Base-by-base conservation (phyloP, 2,113 vertebrate species). In the Miniopterus natalensis region DNA sequence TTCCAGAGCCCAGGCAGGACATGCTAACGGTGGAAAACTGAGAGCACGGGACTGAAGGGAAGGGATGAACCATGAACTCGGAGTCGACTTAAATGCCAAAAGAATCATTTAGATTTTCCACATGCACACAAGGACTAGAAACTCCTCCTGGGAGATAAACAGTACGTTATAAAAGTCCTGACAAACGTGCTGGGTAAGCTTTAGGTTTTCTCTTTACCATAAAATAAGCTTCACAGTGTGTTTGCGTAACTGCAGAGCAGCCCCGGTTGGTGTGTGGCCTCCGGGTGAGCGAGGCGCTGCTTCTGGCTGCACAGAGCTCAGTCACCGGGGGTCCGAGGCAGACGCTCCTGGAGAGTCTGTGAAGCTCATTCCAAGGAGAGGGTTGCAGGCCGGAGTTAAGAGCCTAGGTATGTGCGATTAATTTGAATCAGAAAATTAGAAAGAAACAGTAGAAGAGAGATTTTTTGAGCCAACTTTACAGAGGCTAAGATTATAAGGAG, bases 261-360 rank as follows among this genome's bases (percentile, higher is more conserved):
- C 13, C 1, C 4, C 7, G 27, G 29, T 40, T 88, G 90, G 8
- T 40, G 8, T 12, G 18, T 70, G 17, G 6, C 17, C 70, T 14
- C 3, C 70, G 8, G 3, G 4, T 6, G 53, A 51, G 53, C 1
- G n/a, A 18, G 2, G 6, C 2, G 0, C 17, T 6, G 1, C 27
- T 6, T 68, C 29, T 81, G 0, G 10, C 59, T 40, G 88, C n/a
- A 10, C 0, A 57, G 42, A 84, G 5, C 36, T 21, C 21, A 8
- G 27, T 74, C 13, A 14, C 5, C 36, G 20, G 2, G 8, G 14
- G 20, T 14, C 15, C 47, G 0, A 63, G 0, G 18, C 45, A 74
- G 78, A 57, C 14, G 12, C 8, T 5, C 8, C 81, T 11, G 21
- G 75, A 55, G 59, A 88, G 9, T 10, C 23, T 15, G 17, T 47